These are phyloP conservation scores for Drosophila multiciliata DNA, from an alignment of 2,888 invertebrate genomes.

Conservation along the genomic window DNA sequence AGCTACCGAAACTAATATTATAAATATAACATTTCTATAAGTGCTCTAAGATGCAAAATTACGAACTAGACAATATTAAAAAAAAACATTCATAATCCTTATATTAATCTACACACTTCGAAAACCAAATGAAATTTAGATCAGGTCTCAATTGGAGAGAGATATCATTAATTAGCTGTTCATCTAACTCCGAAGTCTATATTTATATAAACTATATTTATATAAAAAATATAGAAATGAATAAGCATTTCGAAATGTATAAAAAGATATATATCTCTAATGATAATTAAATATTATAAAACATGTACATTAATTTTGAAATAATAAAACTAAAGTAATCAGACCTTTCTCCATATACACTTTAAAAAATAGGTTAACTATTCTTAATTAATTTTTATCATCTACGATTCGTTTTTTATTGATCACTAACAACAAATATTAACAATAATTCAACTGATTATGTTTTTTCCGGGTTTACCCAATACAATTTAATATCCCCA, in stretches of 20 bases:
- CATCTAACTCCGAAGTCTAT: neutral
- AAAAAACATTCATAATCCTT: neutral
- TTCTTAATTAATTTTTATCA: rapidly evolving
- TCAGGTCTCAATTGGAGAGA: neutral
- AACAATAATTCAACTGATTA: neutral
- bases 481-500: neutral
- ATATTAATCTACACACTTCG: neutral
- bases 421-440: neutral
- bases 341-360: neutral
- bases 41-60: neutral
- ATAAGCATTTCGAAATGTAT: neutral
- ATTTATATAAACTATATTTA: neutral
- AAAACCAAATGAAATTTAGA: neutral
- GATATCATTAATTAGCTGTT: neutral
- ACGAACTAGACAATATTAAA: neutral
- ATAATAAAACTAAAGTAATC: neutral
- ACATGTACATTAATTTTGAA: neutral
- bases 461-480: neutral
- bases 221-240: neutral
- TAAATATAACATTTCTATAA: neutral
- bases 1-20: neutral
- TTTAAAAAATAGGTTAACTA: no score
- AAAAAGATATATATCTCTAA: neutral
- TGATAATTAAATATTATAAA: neutral
- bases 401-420: neutral